Percentiles rank a stretch among this genome's conserved stretches.
Evolutionary conservation across 2,797 vertebrate genomes (phyloP).

Genomic region (Tympanoctomys barrerae): DNA sequence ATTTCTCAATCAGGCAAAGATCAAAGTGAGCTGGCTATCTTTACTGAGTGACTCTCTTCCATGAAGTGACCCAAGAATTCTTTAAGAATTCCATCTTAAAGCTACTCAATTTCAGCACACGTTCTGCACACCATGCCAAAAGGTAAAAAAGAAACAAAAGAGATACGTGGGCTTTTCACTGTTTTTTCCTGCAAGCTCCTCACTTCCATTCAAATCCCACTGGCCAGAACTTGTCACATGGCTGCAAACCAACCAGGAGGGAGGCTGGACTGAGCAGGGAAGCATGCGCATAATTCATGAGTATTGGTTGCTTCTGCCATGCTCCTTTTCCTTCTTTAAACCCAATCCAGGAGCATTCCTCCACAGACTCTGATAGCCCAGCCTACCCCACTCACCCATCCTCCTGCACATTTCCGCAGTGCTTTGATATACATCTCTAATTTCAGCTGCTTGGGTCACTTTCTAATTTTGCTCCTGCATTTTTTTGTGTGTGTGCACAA

Average conservation of each 20-base stretch:
- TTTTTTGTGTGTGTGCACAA: neutral
- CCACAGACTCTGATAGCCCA: neutral
- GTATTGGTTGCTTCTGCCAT: neutral
- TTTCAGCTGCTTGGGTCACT: neutral
- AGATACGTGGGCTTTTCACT: neutral
- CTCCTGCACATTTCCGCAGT: neutral
- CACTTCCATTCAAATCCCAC: neutral
- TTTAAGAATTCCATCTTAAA: neutral
- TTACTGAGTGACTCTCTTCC: neutral
- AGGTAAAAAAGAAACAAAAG: neutral
- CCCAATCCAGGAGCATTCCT: neutral
- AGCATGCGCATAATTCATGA: neutral
- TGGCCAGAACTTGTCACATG: neutral
- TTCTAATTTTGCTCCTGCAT: neutral
- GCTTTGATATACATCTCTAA: neutral
- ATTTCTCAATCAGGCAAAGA: neutral
- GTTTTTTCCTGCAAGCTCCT: neutral
- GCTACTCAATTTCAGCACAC: neutral
- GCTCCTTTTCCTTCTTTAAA: neutral
- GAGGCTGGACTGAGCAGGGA: neutral
- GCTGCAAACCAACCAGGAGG: neutral
- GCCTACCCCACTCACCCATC: neutral
- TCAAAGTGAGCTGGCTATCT: neutral
- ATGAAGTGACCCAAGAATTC: neutral
- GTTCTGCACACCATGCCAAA: neutral